phyloP scores from a whole-genome alignment of 1,140 invertebrate genomes.

The Solenopsis invicta region DNA sequence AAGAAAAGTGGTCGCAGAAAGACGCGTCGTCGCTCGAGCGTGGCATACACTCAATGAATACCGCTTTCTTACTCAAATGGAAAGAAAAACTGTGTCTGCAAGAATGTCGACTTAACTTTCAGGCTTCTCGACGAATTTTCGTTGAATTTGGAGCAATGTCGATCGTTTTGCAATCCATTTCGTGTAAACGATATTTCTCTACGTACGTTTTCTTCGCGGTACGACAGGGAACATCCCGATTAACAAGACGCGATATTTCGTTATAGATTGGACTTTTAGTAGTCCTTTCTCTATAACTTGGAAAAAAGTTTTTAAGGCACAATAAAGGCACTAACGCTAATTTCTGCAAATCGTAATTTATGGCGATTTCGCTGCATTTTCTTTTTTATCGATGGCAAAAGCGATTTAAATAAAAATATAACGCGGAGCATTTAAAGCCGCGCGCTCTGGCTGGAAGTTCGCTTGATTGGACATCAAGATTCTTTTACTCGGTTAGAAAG shows the following conservation, averaged over 20 bases:
- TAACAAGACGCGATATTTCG: not conserved
- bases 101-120: conserved; percentile 31
- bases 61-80: conserved; percentile 60
- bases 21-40: conserved; percentile 57
- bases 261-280: not conserved
- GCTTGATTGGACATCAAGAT: conserved; percentile 58
- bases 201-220: not conserved
- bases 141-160: conserved; percentile 17
- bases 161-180: conserved; percentile 10
- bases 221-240: not conserved
- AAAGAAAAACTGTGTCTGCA: conserved; percentile 61
- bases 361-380: not conserved
- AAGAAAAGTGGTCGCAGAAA: conserved; percentile 69
- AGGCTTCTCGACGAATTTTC: conserved; percentile 32
- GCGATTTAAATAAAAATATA: conserved; percentile 51
- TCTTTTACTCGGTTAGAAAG: conserved; percentile 61
- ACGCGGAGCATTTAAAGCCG: conserved; percentile 30
- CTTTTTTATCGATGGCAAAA: not conserved
- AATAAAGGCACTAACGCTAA: not conserved
- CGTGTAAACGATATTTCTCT: conserved; percentile 11
- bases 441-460: conserved; percentile 40
- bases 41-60: conserved; percentile 61
- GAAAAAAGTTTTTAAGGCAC: not conserved
- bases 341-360: conserved; percentile 40
- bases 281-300: not conserved